A percentile compares a stretch with the other conserved stretches of the same genome.
Conservation (phyloP, 2,113 vertebrate genomes). For the Gymnogyps californianus region DNA sequence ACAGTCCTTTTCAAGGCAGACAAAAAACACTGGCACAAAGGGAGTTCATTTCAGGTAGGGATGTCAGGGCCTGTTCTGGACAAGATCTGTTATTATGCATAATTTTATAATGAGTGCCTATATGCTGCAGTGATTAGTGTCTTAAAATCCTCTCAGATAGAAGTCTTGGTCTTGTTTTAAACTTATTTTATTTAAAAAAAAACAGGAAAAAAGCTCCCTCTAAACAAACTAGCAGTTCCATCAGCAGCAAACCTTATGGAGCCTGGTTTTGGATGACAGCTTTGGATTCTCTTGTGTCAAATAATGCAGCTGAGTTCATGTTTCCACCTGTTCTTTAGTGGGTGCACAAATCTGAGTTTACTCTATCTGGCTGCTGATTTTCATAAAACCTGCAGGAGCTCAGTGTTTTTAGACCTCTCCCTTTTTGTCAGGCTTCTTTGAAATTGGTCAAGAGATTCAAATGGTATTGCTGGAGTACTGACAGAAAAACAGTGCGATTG, state of each 20-base stretch:
- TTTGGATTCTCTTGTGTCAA: neutral
- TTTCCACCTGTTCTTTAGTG: neutral
- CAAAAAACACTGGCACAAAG: neutral
- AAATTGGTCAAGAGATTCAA: neutral
- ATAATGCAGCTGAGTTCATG: neutral
- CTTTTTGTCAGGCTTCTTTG: neutral
- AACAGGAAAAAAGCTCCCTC: neutral
- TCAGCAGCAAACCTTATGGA: neutral
- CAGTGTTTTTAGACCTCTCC: neutral
- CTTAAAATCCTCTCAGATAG: neutral
- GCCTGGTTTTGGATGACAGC: neutral
- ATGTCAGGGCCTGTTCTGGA: neutral
- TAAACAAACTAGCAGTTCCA: neutral
- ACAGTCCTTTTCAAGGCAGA: neutral
- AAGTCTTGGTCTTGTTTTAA: neutral
- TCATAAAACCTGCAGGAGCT: neutral
- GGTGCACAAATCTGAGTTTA: neutral
- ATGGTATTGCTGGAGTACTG: neutral
- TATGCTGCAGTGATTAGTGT: neutral
- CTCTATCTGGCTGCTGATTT: neutral
- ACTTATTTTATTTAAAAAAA: neutral
- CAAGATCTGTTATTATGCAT: neutral
- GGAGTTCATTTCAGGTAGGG: neutral
- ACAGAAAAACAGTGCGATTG: neutral
- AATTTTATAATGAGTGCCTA: neutral